Conservation (phyloP, 1,140 invertebrate species). For the honey bee (Apis mellifera) region Amel_HAv3.1 CM009943.2:3599001-3599500, state of each 20-base stretch:
- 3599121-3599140: not conserved
- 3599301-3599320: conserved; percentile 9
- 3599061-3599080: not conserved
- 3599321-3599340: not conserved
- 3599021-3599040: conserved; percentile 25
- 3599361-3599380: not conserved
- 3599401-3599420: not conserved
- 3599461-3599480: conserved; percentile 55
- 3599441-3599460: conserved; percentile 34
- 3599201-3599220: not conserved
- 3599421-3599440: conserved; percentile 20
- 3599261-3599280: not conserved
- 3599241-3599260: too few species aligned
- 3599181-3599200: not conserved
- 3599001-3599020: conserved; percentile 24
- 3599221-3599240: not conserved
- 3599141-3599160: not conserved
- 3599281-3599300: not conserved
- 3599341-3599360: not conserved
- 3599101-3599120: not conserved
- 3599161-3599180: conserved; percentile 6
- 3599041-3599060: not conserved
- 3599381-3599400: not conserved
- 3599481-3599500: not conserved
- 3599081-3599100: not conserved